Conservation (phyloP, 2,888 invertebrate genomes). For the Drosophila borborema region DNA sequence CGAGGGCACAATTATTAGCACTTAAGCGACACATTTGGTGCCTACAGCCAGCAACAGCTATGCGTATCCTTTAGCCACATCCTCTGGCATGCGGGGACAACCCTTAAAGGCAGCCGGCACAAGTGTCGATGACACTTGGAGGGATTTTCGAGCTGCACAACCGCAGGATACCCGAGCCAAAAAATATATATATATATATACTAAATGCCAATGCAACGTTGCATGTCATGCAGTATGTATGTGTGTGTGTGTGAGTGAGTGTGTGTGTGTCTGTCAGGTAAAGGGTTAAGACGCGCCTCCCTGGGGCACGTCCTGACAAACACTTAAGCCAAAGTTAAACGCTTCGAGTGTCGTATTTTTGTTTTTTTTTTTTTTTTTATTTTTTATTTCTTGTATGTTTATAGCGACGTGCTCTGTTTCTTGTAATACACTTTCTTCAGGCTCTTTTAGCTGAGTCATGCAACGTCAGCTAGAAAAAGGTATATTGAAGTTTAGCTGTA, state of each 20-base stretch:
- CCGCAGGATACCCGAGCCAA: constrained; percentile 56
- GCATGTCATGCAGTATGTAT: constrained; percentile 25
- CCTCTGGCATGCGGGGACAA: constrained; percentile 49
- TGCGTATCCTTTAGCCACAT: constrained; percentile 47
- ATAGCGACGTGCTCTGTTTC: constrained; percentile 47
- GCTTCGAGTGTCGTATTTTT: constrained; percentile 77
- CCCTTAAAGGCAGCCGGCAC: constrained; percentile 68
- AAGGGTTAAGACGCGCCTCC: constrained; percentile 51
- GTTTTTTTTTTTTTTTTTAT: constrained; percentile 68
- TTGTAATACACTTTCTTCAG: not conserved
- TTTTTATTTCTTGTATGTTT: constrained; percentile 24
- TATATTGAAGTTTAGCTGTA: not conserved
- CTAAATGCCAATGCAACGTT: constrained; percentile 48
- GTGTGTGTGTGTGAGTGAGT: not conserved
- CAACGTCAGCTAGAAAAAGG: not conserved
- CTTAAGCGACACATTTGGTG: constrained; percentile 74
- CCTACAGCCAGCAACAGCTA: constrained; percentile 34
- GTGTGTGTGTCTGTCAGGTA: constrained; percentile 37
- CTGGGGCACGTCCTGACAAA: constrained; percentile 70
- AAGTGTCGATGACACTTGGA: constrained; percentile 82
- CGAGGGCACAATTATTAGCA: constrained; percentile 77
- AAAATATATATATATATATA: not conserved
- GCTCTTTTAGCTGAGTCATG: not conserved
- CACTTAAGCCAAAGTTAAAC: constrained; percentile 82
- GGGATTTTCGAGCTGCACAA: constrained; percentile 60